Percentiles rank a stretch among this genome's conserved stretches.
Evolutionary conservation across 1,140 invertebrate genomes (phyloP).

Genomic region (Drosophila asahinai): DNA sequence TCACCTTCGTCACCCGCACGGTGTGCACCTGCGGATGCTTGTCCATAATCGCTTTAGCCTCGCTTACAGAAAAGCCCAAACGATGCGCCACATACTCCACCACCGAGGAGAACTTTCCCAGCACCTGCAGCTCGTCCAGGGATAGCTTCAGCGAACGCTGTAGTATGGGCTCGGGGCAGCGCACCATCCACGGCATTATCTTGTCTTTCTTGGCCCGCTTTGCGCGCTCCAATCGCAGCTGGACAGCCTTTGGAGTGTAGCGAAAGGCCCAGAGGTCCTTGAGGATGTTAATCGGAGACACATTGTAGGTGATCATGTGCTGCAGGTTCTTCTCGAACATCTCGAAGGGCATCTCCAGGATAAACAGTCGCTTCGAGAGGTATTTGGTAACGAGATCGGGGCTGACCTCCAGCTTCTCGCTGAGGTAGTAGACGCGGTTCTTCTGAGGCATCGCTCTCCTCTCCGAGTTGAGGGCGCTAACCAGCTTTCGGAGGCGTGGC

Average conservation of each 20-base stretch:
- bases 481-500: constrained; percentile 65
- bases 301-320: constrained; percentile 83
- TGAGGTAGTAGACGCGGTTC: constrained; percentile 83
- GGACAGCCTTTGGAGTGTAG: constrained; percentile 83
- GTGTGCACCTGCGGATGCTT: constrained; percentile 85
- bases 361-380: constrained; percentile 75
- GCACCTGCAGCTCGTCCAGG: constrained; percentile 84
- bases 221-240: constrained; percentile 81
- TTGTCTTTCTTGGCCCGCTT: constrained; percentile 84
- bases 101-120: constrained; percentile 84
- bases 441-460: constrained; percentile 32
- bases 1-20: constrained; percentile 85
- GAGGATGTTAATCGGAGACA: constrained; percentile 84
- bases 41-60: constrained; percentile 82
- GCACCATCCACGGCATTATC: constrained; percentile 87
- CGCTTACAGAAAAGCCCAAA: constrained; percentile 81
- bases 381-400: constrained; percentile 76
- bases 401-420: constrained; percentile 62
- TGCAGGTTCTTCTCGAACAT: constrained; percentile 80
- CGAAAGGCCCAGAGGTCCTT: constrained; percentile 86
- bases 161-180: constrained; percentile 85
- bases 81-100: constrained; percentile 86
- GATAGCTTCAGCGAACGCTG: constrained; percentile 85
- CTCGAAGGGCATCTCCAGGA: constrained; percentile 80
- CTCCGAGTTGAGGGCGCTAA: constrained; percentile 54